Evolutionary conservation across 2,888 invertebrate species (phyloP).

Genomic region (Lysandra bellargus): DNA sequence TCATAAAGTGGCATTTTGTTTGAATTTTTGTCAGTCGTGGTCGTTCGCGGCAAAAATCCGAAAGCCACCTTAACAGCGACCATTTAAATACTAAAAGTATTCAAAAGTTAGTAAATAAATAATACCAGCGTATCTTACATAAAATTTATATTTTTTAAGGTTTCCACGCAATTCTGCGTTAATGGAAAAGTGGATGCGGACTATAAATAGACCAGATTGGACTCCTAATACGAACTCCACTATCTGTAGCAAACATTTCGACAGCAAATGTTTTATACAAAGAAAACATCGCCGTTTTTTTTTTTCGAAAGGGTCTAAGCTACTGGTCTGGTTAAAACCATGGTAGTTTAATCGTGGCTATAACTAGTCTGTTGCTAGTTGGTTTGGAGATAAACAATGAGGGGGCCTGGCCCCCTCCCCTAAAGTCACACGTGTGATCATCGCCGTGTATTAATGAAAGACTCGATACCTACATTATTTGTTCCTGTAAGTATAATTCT

Average conservation of each 20-base stretch:
- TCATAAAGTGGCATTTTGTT: too few relatives aligned
- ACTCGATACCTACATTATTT: constrained; percentile 30
- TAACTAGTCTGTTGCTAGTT: too few relatives aligned
- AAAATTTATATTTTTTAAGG: constrained; percentile 3
- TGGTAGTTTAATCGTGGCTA: too few relatives aligned
- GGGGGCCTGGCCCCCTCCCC: too few relatives aligned
- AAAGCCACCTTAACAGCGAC: not conserved
- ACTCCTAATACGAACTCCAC: constrained; percentile 30
- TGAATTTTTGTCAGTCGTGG: too few relatives aligned
- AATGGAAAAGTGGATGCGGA: constrained; percentile 28
- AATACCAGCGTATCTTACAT: not conserved
- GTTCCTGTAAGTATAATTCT: not conserved
- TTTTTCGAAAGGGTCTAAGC: too few relatives aligned
- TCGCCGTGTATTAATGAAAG: constrained; percentile 28
- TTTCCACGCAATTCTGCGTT: constrained; percentile 27
- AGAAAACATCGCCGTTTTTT: constrained; percentile 35
- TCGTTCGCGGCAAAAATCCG: not conserved
- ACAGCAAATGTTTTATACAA: constrained; percentile 32
- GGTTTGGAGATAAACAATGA: too few relatives aligned
- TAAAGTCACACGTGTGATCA: too few relatives aligned
- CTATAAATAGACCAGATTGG: constrained; percentile 31
- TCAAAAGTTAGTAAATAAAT: not conserved
- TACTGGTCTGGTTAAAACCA: too few relatives aligned
- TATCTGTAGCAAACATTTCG: constrained; percentile 30
- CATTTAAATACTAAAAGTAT: constrained; percentile 1